phyloP scores from a whole-genome alignment of 2,888 invertebrate genomes.

The Drosophila borealis region DNA sequence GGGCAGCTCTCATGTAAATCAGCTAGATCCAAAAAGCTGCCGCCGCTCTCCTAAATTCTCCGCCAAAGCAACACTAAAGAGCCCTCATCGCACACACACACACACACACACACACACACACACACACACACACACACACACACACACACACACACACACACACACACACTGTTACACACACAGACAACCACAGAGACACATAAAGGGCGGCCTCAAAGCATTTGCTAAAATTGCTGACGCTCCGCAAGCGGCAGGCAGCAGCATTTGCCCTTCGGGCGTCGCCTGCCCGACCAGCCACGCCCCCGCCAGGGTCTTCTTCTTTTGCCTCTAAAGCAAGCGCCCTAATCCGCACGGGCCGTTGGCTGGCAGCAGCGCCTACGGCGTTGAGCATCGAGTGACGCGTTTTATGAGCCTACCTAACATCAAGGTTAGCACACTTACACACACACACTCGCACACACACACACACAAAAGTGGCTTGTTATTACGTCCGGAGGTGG shows the following conservation, averaged over 20 bases:
- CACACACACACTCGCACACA: slow-evolving; percentile 8
- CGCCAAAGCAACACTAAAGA: slow-evolving; percentile 24
- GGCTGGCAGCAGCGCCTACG: slow-evolving; percentile 27
- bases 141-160: slow-evolving; percentile 13
- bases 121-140: not conserved
- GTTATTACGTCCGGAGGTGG: slow-evolving; percentile 70
- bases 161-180: not conserved
- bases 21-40: slow-evolving; percentile 40
- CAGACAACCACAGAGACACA: slow-evolving; percentile 10
- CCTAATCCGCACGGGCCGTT: slow-evolving; percentile 48
- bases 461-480: slow-evolving; percentile 27
- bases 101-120: slow-evolving; percentile 9
- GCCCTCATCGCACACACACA: slow-evolving; percentile 38
- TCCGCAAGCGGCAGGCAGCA: slow-evolving; percentile 20
- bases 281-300: not conserved
- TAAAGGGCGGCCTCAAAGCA: slow-evolving; percentile 42
- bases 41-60: slow-evolving; percentile 22
- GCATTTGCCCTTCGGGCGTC: slow-evolving; percentile 7
- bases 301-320: not conserved
- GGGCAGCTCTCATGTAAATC: slow-evolving; percentile 44
- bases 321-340: slow-evolving; percentile 47
- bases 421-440: slow-evolving; percentile 50
- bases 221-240: slow-evolving; percentile 49
- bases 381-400: slow-evolving; percentile 42
- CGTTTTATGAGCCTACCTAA: slow-evolving; percentile 64